These are phyloP conservation scores for Podotricha telesiphe DNA, from an alignment of 2,888 invertebrate species.

Conservation along the genomic window DNA sequence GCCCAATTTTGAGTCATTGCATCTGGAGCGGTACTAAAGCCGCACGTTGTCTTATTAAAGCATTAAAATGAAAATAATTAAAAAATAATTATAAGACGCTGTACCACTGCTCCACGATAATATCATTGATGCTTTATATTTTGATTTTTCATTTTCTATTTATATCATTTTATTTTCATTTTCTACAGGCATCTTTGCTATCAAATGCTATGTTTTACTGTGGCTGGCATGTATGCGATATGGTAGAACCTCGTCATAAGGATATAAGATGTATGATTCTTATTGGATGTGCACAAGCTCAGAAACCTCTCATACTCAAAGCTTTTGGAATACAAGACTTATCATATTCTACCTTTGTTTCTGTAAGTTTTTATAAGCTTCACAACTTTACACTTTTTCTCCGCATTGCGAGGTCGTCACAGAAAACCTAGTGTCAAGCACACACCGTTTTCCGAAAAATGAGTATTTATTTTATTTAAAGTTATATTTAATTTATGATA, in stretches of 20 bases:
- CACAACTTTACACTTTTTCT: too few relatives aligned
- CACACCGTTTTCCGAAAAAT: too few relatives aligned
- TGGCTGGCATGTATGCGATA: conserved; percentile 67
- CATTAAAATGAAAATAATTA: too few relatives aligned
- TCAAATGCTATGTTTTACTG: conserved; percentile 69
- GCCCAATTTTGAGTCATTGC: too few relatives aligned
- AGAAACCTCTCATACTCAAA: conserved; percentile 73
- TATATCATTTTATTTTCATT: conserved; percentile 11
- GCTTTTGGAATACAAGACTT: conserved; percentile 76
- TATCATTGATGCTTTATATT: conserved; percentile 15
- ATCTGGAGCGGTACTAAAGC: too few relatives aligned
- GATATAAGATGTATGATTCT: conserved; percentile 65
- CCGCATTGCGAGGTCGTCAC: too few relatives aligned
- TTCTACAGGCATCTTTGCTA: conserved; percentile 66
- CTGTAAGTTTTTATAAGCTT: conserved; percentile 55
- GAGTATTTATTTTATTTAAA: too few relatives aligned
- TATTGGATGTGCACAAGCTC: conserved; percentile 73
- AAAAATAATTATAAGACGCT: too few relatives aligned
- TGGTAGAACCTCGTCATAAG: conserved; percentile 52
- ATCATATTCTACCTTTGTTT: conserved; percentile 74
- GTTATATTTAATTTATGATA: too few relatives aligned
- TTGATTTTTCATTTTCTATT: neutral
- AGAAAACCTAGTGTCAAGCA: too few relatives aligned
- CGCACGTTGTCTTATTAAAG: too few relatives aligned
- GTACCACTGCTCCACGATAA: neutral